Percentiles rank a stretch among this genome's conserved stretches.
Evolutionary conservation across 2,888 invertebrate genomes (phyloP).

Genomic region (Tetragonisca angustula): DNA sequence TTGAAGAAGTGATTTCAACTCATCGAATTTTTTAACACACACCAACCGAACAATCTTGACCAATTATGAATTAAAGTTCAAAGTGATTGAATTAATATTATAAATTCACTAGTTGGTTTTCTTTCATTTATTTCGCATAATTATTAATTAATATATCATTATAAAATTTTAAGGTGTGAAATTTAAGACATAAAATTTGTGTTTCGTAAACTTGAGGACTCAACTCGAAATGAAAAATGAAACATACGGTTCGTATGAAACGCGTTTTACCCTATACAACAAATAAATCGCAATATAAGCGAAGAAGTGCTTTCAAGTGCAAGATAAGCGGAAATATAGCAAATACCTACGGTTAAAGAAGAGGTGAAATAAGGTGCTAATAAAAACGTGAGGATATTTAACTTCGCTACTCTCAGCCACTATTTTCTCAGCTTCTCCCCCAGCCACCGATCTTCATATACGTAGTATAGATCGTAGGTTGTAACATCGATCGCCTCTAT

Average conservation of each 20-base stretch:
- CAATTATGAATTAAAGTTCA: no score
- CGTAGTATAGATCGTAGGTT: background rate
- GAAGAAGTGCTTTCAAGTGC: background rate
- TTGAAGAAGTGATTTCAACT: no score
- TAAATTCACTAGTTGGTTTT: no score
- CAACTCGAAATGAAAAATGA: background rate
- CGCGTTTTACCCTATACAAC: no score
- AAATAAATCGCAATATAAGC: background rate
- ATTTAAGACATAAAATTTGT: background rate
- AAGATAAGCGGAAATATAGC: background rate
- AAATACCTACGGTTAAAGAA: background rate
- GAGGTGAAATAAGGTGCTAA: conserved; percentile 1
- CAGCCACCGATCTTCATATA: conserved; percentile 1
- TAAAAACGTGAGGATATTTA: conserved; percentile 20
- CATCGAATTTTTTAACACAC: no score
- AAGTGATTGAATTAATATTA: background rate
- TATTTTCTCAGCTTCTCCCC: conserved; percentile 12
- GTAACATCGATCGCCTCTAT: conserved; percentile 19
- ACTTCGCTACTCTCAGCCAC: background rate
- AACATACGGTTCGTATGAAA: no score
- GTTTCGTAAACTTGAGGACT: background rate
- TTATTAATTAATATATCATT: no score
- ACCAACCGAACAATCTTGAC: no score
- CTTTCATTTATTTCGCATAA: background rate
- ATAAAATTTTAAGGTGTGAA: no score